These are phyloP conservation scores for Thinocorus orbignyianus DNA, from an alignment of 2,113 vertebrate genomes.

Conservation along the genomic window DNA sequence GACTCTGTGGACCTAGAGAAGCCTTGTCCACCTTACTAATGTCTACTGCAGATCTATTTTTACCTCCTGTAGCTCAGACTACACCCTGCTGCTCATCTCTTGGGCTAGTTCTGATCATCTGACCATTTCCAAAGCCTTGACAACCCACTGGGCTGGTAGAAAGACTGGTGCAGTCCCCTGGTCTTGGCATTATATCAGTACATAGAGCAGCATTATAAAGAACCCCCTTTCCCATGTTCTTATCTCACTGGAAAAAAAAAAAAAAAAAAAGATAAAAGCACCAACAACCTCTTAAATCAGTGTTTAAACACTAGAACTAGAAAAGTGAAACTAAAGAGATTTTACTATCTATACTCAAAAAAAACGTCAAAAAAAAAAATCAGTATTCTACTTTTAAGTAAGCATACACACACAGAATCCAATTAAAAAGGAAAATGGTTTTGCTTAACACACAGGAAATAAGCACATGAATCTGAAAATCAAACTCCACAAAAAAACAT, in stretches of 20 bases:
- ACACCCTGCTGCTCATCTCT: neutral
- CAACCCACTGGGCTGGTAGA: neutral
- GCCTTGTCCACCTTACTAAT: neutral
- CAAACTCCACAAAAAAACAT: neutral
- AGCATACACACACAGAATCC: neutral
- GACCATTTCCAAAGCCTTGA: neutral
- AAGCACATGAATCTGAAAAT: neutral
- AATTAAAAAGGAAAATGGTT: neutral
- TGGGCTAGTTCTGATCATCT: neutral
- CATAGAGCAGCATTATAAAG: rapidly evolving
- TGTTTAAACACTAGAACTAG: neutral
- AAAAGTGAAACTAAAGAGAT: neutral
- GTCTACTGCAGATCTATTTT: neutral
- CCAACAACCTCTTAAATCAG: neutral
- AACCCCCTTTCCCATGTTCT: neutral
- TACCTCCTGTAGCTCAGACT: neutral
- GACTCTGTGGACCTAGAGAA: neutral
- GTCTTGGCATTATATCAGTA: neutral
- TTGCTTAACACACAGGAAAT: neutral
- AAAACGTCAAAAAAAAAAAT: neutral
- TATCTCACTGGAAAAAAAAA: neutral
- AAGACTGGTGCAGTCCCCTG: neutral
- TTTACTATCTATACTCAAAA: neutral
- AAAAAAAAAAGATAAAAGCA: neutral
- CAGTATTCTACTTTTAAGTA: neutral